phyloP scores from a whole-genome alignment of 2,797 vertebrate species.

The Micromesistius poutassou region DNA sequence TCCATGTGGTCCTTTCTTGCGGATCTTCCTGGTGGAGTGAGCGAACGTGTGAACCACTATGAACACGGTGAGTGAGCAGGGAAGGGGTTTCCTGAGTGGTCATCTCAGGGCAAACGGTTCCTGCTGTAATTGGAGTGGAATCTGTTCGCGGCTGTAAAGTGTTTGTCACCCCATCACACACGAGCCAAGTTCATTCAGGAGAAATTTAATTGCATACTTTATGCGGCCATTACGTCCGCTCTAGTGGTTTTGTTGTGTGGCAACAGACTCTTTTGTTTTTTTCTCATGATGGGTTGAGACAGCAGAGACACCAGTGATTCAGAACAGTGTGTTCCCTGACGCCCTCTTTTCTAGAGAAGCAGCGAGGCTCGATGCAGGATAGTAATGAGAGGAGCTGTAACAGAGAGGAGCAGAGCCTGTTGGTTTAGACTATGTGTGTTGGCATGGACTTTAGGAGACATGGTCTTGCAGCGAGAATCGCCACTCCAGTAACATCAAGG shows the following conservation, averaged over 20 bases:
- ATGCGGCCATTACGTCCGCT: conserved; percentile 56
- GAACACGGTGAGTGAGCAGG: not conserved
- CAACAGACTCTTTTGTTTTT: conserved; percentile 50
- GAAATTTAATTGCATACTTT: conserved; percentile 71
- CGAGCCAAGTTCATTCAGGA: conserved; percentile 61
- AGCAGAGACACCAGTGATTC: conserved; percentile 24
- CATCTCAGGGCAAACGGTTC: conserved; percentile 46
- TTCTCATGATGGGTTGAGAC: conserved; percentile 30
- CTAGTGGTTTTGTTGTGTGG: conserved; percentile 55
- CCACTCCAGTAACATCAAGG: not conserved
- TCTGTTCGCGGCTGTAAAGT: conserved; percentile 41
- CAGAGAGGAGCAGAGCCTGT: not conserved
- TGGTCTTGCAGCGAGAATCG: not conserved
- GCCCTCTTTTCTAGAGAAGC: conserved; percentile 19
- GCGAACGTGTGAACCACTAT: not conserved
- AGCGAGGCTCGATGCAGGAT: conserved; percentile 22
- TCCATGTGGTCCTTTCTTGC: too few relatives aligned
- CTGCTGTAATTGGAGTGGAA: conserved; percentile 64
- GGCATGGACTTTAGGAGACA: not conserved
- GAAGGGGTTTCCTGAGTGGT: conserved; percentile 31
- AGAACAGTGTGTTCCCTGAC: conserved; percentile 25
- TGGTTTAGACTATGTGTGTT: not conserved
- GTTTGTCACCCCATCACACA: conserved; percentile 44
- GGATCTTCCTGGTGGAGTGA: not conserved
- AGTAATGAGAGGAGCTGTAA: conserved; percentile 24